These are phyloP conservation scores for Crenichthys baileyi DNA, from an alignment of 2,797 vertebrate species.

Conservation along the genomic window DNA sequence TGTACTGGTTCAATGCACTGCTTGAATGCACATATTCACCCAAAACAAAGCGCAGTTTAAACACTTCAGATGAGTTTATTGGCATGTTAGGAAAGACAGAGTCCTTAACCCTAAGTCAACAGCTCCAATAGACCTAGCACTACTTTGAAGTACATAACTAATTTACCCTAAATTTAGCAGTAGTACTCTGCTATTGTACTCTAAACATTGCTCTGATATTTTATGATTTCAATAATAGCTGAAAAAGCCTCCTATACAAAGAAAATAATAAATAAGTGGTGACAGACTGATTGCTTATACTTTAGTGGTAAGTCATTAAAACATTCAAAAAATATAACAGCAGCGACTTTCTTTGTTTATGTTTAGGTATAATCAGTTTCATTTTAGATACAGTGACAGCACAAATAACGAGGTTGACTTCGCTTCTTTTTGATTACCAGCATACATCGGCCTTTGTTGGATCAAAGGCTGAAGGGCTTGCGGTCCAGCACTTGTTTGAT, in stretches of 20 bases:
- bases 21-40: neutral
- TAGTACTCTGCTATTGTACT: constrained; percentile 8
- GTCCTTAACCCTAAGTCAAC: constrained; percentile 45
- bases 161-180: constrained; percentile 46
- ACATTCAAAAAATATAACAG: neutral
- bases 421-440: constrained; percentile 47
- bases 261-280: neutral
- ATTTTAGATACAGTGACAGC: neutral
- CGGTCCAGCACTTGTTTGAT: constrained; percentile 43
- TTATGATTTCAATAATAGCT: neutral
- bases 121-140: constrained; percentile 54
- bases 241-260: neutral
- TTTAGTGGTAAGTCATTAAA: neutral
- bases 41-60: constrained; percentile 14
- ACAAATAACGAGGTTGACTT: constrained; percentile 34
- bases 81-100: constrained; percentile 22
- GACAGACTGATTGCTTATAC: neutral
- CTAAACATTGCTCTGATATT: constrained; percentile 6
- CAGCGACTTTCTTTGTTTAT: neutral
- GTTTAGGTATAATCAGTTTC: neutral
- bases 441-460: constrained; percentile 14
- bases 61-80: constrained; percentile 47
- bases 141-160: constrained; percentile 35
- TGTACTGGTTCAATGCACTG: neutral
- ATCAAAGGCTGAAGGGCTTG: constrained; percentile 40